phyloP scores from a whole-genome alignment of 2,797 vertebrate species.

The Trachops cirrhosus region DNA sequence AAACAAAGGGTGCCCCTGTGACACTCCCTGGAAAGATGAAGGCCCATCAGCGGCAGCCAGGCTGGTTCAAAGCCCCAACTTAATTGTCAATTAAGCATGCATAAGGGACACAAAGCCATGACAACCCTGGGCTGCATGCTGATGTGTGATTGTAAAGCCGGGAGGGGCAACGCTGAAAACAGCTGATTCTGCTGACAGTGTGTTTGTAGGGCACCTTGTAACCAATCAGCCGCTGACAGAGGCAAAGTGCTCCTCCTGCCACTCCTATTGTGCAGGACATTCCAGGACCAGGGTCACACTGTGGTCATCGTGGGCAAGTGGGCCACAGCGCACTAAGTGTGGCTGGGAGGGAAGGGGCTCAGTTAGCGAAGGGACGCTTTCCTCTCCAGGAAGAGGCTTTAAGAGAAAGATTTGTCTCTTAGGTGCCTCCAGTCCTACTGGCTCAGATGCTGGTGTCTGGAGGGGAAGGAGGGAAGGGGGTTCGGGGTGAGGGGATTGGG shows the following conservation, averaged over 20 bases:
- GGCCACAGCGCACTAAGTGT: conserved; percentile 11
- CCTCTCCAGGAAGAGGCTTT: neutral
- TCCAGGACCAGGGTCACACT: conserved; percentile 89
- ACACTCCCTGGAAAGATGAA: conserved; percentile 87
- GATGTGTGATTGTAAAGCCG: conserved; percentile 90
- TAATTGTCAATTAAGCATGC: conserved; percentile 99
- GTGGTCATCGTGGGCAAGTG: conserved; percentile 86
- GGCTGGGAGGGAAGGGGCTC: neutral
- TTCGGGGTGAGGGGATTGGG: fast-evolving
- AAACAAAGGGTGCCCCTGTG: conserved; percentile 92
- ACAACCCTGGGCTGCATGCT: conserved; percentile 92
- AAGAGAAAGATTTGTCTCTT: neutral
- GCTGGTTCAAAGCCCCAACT: conserved; percentile 88
- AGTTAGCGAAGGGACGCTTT: neutral
- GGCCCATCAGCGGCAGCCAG: conserved; percentile 91
- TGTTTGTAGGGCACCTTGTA: conserved; percentile 94
- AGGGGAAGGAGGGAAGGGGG: neutral
- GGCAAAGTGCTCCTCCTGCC: conserved; percentile 81
- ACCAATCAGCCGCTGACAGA: conserved; percentile 88
- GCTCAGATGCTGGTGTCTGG: neutral
- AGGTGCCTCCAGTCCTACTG: neutral
- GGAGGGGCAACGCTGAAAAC: conserved; percentile 92
- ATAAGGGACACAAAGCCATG: conserved; percentile 93
- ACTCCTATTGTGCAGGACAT: conserved; percentile 83
- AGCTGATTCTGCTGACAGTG: conserved; percentile 96